Evolutionary conservation across 1,140 invertebrate genomes (phyloP).

Genomic region (Ectropis grisescens): DNA sequence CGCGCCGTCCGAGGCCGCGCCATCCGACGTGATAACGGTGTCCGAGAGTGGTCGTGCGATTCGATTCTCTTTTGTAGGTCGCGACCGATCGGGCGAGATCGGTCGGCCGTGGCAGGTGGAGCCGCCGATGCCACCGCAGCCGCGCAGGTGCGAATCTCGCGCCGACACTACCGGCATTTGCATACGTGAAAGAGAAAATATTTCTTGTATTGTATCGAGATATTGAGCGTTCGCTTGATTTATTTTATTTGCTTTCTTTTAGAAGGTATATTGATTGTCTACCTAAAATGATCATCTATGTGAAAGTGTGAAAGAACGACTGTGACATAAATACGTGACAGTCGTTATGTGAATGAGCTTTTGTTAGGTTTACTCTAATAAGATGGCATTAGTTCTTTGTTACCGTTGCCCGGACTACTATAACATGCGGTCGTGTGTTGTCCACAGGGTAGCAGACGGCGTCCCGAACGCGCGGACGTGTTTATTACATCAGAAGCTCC

Average conservation of each 20-base stretch:
- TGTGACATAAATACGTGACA: constrained; percentile 24
- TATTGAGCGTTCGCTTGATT: constrained; percentile 32
- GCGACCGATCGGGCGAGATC: constrained; percentile 20
- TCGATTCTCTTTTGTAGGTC: constrained; percentile 38
- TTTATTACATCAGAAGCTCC: constrained; percentile 94
- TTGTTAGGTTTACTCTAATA: too few relatives aligned
- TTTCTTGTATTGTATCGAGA: constrained; percentile 16
- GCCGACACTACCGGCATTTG: constrained; percentile 17
- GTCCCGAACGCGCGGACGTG: constrained; percentile 89
- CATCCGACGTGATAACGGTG: constrained; percentile 59
- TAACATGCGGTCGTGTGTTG: too few relatives aligned
- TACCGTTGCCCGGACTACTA: too few relatives aligned
- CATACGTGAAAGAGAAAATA: constrained; percentile 43
- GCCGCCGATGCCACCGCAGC: too few relatives aligned
- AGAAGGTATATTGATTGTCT: constrained; percentile 36
- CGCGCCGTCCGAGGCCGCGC: constrained; percentile 23
- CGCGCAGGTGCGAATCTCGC: constrained; percentile 2
- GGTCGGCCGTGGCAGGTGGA: constrained; percentile 16
- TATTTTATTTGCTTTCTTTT: constrained; percentile 51
- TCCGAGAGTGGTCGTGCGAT: constrained; percentile 34
- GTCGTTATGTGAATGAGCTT: constrained; percentile 15
- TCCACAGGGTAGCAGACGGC: constrained; percentile 78
- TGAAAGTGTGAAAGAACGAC: constrained; percentile 47
- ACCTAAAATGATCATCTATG: constrained; percentile 32
- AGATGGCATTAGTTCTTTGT: too few relatives aligned